Evolutionary conservation across 1,140 invertebrate genomes (phyloP), one percentile per base, ranked within the genome.

Genomic region (Neodiprion lecontei): DNA sequence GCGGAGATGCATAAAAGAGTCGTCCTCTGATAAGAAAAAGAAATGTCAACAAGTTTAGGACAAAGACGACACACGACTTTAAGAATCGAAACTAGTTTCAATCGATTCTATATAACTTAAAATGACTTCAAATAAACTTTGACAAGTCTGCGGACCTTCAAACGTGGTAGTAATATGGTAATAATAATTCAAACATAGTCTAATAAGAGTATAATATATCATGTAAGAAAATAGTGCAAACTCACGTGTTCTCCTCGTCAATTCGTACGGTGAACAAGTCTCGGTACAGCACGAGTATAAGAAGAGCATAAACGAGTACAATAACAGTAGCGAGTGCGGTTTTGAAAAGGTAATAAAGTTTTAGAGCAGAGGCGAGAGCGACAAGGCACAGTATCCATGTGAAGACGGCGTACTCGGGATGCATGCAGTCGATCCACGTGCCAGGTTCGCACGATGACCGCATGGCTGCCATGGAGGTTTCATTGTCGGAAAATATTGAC

Each of bases 341-440:
- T 89, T 98, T 99, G 48, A 97, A 93, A 67, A 98, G 83, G 83
- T 97, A 98, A 82, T 97, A 96, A 7, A 98, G 89, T 83, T 97
- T 98, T 10, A 99, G 87, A n/a, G 97, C 97, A 0, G 96, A 95
- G 1, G 96, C 96, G 73, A 97, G 89, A 0, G 96, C 95, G 0
- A 98, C 94, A 53, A 98, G 90, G 75, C 95, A 97, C n/a, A 98
- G 88, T 28, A 98, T 94, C 95, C 96, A 98, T 0, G 96, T 96
- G 85, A 97, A 96, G 1, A 98, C 94, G 10, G 97, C 93, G 83
- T 98, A 98, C 85, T 98, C 96, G 0, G 95, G 95, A 76, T 92
- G 90, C 47, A 91, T 88, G 74, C 93, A 95, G 72, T 86, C 83
- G 4, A 75, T 47, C 72, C 82, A 17, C 40, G 78, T 11, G 28